Percentiles rank a stretch among this genome's conserved stretches.
These are phyloP conservation scores for Chelonia mydas DNA, from an alignment of 2,797 vertebrate genomes.

Conservation along the genomic window DNA sequence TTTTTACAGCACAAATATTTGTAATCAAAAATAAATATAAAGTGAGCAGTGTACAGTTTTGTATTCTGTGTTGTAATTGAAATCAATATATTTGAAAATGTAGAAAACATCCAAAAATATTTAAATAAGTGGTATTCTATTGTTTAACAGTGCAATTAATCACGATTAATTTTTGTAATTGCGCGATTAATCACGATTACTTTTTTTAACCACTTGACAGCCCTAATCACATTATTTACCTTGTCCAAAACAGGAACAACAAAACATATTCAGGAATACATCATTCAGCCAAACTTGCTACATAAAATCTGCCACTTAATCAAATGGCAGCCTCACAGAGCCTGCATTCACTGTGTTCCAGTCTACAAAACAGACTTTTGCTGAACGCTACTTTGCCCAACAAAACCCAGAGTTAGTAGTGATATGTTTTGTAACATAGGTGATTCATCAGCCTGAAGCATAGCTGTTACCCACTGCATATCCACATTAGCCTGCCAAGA, in stretches of 20 bases:
- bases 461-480: constrained; percentile 9
- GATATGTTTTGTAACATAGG: neutral
- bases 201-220: no score
- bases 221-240: neutral
- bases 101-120: no score
- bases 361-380: neutral
- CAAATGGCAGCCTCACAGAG: neutral
- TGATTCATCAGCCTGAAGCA: constrained; percentile 52
- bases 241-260: neutral
- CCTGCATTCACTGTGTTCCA: neutral
- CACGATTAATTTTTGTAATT: no score
- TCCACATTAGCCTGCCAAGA: constrained; percentile 58
- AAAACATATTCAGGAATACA: neutral
- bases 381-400: neutral
- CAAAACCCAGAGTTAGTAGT: neutral
- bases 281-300: neutral
- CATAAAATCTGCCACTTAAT: neutral
- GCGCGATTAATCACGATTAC: no score
- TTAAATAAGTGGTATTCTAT: no score
- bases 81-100: no score
- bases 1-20: no score
- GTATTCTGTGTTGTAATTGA: no score
- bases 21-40: no score
- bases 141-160: no score
- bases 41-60: no score